Evolutionary conservation across 2,797 vertebrate genomes (phyloP), one percentile per base, ranked within the genome.

Genomic region (Pseudocheirus occidentalis): DNA sequence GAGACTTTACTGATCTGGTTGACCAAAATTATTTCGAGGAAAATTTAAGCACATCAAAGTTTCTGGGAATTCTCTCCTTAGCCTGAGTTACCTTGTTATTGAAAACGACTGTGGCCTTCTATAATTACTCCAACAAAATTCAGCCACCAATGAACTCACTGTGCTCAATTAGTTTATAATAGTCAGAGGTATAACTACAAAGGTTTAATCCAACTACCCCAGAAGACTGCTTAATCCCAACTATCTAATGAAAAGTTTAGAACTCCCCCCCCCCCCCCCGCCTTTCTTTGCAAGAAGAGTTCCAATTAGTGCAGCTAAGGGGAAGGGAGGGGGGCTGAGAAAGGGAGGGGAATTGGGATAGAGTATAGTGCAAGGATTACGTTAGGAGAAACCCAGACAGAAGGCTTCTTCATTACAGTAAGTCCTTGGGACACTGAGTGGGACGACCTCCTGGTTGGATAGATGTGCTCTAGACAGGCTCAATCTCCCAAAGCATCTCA

Each of bases 191-290:
- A 96, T 96, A 96, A 89, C 95, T 87, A 54, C 9, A 0, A 29
- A 95, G 94, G 66, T 94, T 95, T 95, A 94, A 97, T 97, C 93
- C 96, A 81, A 93, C 96, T 95, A 93, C 94, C 97, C 95, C 97
- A 96, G 94, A 98, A 97, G 96, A 96, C 96, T 97, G 97, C 96
- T 96, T 96, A 87, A 98, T 97, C 96, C 95, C 97, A 94, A 95
- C 96, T 40, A 96, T 90, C 95, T 98, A 97, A 97, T 98, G 96
- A 95, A 97, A 97, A 98, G 96, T 95, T 97, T 94, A 98, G 94
- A 96, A 95, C 94, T 95, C 94, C 52, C 6, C 31, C 73, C 58
- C 52, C 81, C 5, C 28, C 4, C 55, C 55, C 21, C 4, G 50
- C 46, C 53, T 94, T 94, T 91, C 50, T 92, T 95, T 92, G 93